phyloP scores from a whole-genome alignment of 2,113 vertebrate genomes.

The Lipotes vexillifer region DNA sequence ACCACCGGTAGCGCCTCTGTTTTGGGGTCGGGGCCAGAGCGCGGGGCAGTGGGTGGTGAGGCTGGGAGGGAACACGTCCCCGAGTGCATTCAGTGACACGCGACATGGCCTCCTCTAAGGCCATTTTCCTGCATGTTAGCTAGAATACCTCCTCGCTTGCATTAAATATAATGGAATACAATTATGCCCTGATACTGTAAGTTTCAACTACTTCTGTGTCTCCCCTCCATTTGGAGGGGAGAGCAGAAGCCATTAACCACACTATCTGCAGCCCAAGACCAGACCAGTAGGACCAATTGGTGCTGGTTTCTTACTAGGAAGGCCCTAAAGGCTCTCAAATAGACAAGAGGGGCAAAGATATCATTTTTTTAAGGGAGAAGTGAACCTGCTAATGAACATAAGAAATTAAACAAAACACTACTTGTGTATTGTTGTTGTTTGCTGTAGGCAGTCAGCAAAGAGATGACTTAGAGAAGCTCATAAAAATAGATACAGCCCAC shows the following conservation, averaged over 20 bases:
- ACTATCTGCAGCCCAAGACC: neutral
- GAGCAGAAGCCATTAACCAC: conserved; percentile 15
- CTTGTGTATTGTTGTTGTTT: neutral
- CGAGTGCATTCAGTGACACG: neutral
- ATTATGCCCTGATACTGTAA: conserved; percentile 37
- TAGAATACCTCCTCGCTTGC: conserved; percentile 39
- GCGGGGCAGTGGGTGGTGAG: rapidly evolving
- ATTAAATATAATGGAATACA: conserved; percentile 69
- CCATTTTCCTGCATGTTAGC: neutral
- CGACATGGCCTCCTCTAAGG: neutral
- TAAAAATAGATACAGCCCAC: neutral
- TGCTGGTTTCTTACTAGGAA: neutral
- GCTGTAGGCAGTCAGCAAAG: neutral
- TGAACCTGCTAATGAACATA: neutral
- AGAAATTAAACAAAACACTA: neutral
- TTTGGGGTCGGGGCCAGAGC: rapidly evolving
- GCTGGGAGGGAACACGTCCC: neutral
- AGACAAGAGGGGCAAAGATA: neutral
- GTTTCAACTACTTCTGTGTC: neutral
- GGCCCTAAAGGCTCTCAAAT: neutral
- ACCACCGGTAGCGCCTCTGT: neutral
- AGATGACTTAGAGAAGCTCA: neutral
- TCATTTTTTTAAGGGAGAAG: neutral
- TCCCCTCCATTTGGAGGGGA: conserved; percentile 39
- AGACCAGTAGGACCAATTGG: neutral